Percentiles rank a stretch among this genome's conserved stretches.
phyloP scores from a whole-genome alignment of 1,140 invertebrate genomes.

The Solenopsis fugax region DNA sequence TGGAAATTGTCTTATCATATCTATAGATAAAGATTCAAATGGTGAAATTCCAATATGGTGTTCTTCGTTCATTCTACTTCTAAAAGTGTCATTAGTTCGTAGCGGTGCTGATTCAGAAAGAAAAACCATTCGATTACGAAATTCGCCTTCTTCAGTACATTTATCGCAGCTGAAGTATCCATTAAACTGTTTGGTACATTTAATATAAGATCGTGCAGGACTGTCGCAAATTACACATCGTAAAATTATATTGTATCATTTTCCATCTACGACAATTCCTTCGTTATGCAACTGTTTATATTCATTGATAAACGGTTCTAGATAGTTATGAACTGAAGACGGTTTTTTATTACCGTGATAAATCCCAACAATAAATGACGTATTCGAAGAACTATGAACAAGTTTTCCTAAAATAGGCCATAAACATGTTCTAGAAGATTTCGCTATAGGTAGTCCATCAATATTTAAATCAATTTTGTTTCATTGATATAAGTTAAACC shows the following conservation, averaged over 20 bases:
- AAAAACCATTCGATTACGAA: constrained; percentile 16
- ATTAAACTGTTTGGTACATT: constrained; percentile 10
- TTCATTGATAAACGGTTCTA: neutral
- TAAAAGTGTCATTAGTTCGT: neutral
- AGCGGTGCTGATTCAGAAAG: constrained; percentile 6
- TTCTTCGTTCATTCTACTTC: constrained; percentile 15
- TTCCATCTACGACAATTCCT: neutral
- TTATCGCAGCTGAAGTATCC: neutral
- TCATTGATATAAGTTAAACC: neutral
- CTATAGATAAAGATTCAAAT: neutral
- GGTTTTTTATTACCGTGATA: too few relatives aligned
- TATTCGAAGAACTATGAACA: neutral
- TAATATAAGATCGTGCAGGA: constrained; percentile 16
- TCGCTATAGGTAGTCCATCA: neutral
- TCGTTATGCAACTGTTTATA: neutral
- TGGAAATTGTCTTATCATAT: constrained; percentile 10
- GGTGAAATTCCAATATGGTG: neutral
- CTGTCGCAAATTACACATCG: neutral
- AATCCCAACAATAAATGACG: too few relatives aligned
- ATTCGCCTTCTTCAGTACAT: constrained; percentile 7
- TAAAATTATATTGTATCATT: neutral
- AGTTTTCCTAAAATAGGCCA: constrained; percentile 3
- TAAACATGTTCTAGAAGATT: constrained; percentile 1
- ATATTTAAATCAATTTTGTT: neutral
- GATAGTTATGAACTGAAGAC: neutral